These are phyloP conservation scores for Notospermus geniculatus DNA, from an alignment of 1,140 invertebrate species.

Conservation along the genomic window DNA sequence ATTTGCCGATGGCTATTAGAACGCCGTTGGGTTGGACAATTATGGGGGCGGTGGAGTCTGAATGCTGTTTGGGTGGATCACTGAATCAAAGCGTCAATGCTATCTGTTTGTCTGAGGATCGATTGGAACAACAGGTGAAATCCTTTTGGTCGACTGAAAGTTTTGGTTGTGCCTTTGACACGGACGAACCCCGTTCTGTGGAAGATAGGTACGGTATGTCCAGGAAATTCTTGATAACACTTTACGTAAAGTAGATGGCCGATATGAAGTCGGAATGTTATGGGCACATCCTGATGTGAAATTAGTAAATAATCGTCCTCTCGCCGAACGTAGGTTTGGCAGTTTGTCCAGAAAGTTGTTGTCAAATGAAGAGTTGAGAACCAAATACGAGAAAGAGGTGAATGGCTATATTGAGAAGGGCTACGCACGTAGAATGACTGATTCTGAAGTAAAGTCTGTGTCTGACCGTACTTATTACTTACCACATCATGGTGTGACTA, in stretches of 20 bases:
- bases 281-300: neutral
- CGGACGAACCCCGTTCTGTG: neutral
- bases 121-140: neutral
- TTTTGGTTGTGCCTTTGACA: neutral
- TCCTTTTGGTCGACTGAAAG: neutral
- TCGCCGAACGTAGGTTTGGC: neutral
- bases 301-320: neutral
- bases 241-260: neutral
- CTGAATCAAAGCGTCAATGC: no score
- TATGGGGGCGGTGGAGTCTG: no score
- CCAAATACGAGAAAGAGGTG: neutral
- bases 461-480: constrained; percentile 24
- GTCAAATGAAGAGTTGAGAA: neutral
- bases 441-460: no score
- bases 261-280: neutral
- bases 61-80: no score
- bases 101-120: no score
- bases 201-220: neutral
- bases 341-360: neutral
- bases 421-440: neutral
- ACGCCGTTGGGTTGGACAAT: constrained; percentile 6
- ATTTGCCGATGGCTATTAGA: neutral
- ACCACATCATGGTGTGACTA: constrained; percentile 26
- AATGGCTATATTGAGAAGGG: constrained; percentile 3
- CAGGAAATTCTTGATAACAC: neutral